These are phyloP conservation scores for Maccullochella peelii DNA, from an alignment of 2,113 vertebrate genomes.

Conservation along the genomic window DNA sequence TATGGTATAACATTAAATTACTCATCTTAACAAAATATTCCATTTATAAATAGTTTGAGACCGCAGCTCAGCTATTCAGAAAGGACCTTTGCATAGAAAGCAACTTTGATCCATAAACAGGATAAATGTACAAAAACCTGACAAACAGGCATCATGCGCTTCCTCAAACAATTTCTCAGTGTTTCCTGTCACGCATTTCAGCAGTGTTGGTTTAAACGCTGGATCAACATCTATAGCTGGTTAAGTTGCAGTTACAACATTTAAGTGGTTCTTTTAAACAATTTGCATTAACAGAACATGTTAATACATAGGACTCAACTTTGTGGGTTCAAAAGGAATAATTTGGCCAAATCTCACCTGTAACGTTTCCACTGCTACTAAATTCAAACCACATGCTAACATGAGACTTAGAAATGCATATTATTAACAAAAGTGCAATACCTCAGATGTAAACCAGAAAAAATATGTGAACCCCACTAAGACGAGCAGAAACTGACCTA, in stretches of 20 bases:
- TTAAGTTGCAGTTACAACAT: constrained; percentile 6
- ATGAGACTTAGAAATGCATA: constrained; percentile 39
- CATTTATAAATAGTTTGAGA: constrained; percentile 55
- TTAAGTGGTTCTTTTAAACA: background rate
- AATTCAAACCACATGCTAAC: background rate
- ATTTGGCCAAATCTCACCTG: constrained; percentile 3
- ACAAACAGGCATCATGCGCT: constrained; percentile 16
- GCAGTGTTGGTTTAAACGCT: constrained; percentile 8
- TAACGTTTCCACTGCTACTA: constrained; percentile 2
- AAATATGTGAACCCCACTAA: background rate
- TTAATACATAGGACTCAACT: constrained; percentile 6
- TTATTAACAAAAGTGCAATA: constrained; percentile 67
- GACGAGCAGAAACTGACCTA: background rate
- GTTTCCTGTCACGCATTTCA: background rate
- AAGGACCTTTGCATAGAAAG: constrained; percentile 45
- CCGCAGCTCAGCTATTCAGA: constrained; percentile 21
- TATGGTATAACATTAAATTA: constrained; percentile 45
- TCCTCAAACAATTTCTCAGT: constrained; percentile 20
- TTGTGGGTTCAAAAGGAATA: background rate
- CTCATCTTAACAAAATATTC: constrained; percentile 36
- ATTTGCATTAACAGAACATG: constrained; percentile 9
- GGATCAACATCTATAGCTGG: background rate
- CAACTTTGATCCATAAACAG: constrained; percentile 27
- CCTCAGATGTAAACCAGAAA: constrained; percentile 45
- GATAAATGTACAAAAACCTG: constrained; percentile 13